These are phyloP conservation scores for Ligdia adustata DNA, from an alignment of 2,888 invertebrate species.

Conservation along the genomic window DNA sequence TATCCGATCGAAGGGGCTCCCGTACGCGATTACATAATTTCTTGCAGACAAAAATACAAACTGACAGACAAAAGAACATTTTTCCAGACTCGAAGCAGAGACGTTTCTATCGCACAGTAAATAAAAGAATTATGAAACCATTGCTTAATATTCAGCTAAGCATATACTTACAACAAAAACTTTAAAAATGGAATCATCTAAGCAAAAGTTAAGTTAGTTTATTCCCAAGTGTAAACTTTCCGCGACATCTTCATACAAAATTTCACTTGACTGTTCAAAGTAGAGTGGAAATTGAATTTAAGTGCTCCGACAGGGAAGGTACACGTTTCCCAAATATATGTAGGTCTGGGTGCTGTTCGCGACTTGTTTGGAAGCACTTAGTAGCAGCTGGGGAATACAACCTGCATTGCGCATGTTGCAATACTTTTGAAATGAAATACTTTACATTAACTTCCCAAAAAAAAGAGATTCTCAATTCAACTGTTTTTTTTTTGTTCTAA, in stretches of 20 bases:
- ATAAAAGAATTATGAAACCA: no score
- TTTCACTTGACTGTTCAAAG: slow-evolving; percentile 7
- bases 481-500: no score
- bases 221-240: slow-evolving; percentile 2
- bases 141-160: no score
- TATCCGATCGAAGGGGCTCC: no score
- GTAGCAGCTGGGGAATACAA: background rate
- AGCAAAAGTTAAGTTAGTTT: slow-evolving; percentile 1
- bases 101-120: no score
- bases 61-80: no score
- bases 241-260: slow-evolving; percentile 8
- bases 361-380: slow-evolving; percentile 16
- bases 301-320: slow-evolving; percentile 1
- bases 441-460: no score
- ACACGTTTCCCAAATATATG: slow-evolving; percentile 3
- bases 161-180: background rate
- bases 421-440: background rate
- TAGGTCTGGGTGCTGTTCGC: background rate
- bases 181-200: background rate
- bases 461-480: no score
- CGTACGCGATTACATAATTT: no score
- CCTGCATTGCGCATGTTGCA: background rate
- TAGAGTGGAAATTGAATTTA: slow-evolving; percentile 7
- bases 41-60: no score
- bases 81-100: no score